Evolutionary conservation across 2,797 vertebrate genomes (phyloP).

Genomic region (Oreortyx pictus): DNA sequence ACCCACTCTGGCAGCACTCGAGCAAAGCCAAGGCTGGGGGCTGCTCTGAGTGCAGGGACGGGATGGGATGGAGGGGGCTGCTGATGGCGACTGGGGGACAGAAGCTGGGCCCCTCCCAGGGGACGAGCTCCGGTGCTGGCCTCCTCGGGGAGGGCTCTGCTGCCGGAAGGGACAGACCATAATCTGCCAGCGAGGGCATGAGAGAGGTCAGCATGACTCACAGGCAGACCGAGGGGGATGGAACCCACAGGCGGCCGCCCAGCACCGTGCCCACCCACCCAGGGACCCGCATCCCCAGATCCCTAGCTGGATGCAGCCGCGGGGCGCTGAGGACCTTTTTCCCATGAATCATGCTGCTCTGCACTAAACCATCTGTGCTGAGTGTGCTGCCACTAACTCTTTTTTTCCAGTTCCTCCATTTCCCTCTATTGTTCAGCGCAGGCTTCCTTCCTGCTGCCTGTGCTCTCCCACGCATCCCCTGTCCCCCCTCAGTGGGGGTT

Average conservation of each 20-base stretch:
- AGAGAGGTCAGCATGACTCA: constrained; percentile 74
- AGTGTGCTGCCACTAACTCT: constrained; percentile 58
- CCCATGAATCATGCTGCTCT: constrained; percentile 63
- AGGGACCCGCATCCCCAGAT: neutral
- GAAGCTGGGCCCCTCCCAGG: constrained; percentile 44
- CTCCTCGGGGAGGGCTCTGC: constrained; percentile 27
- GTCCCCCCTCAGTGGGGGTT: constrained; percentile 42
- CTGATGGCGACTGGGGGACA: neutral
- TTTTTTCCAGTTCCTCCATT: constrained; percentile 81
- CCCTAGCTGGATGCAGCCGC: neutral
- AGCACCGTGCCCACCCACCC: accelerated
- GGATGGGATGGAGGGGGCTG: neutral
- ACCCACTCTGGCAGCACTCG: neutral
- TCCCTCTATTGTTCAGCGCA: constrained; percentile 84
- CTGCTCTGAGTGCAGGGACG: accelerated
- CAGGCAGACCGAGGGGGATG: neutral
- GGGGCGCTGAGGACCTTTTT: constrained; percentile 29
- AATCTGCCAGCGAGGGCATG: constrained; percentile 69
- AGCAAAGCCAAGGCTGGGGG: neutral
- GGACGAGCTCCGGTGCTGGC: constrained; percentile 14
- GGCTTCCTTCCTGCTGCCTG: constrained; percentile 84
- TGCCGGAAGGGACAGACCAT: constrained; percentile 55
- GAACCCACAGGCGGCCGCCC: neutral
- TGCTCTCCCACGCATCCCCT: constrained; percentile 75
- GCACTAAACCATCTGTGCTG: constrained; percentile 63